phyloP scores from a whole-genome alignment of 2,113 vertebrate genomes.

The Pollimyrus isidori region DNA sequence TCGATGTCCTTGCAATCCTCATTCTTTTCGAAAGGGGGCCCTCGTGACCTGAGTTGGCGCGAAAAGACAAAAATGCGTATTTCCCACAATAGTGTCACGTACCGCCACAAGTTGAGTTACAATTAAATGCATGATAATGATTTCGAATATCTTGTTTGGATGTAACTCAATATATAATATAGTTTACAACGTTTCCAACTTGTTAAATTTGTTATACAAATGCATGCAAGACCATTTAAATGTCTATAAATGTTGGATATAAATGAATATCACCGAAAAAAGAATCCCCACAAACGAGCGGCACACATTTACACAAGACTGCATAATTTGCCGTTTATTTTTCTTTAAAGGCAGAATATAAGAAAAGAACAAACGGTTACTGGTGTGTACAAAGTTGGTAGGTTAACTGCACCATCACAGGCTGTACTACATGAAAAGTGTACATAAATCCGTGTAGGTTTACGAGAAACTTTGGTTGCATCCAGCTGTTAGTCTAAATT shows the following conservation, averaged over 20 bases:
- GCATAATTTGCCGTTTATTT: conserved; percentile 7
- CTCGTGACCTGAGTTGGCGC: not conserved
- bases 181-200: not conserved
- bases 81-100: not conserved
- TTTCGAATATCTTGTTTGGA: not conserved
- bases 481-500: not conserved
- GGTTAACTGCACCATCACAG: not conserved
- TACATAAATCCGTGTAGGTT: not conserved
- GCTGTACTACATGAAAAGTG: not conserved
- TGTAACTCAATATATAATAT: not conserved
- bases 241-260: not conserved
- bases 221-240: not conserved
- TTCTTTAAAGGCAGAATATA: not conserved
- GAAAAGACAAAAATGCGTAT: not conserved
- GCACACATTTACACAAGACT: not conserved
- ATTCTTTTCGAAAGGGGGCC: not conserved
- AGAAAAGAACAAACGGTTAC: not conserved
- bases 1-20: not conserved
- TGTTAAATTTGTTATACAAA: not conserved
- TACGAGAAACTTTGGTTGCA: not conserved
- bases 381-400: not conserved
- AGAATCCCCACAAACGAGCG: not conserved
- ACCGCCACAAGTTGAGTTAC: not conserved
- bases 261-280: not conserved
- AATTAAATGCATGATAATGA: not conserved